These are phyloP conservation scores for Odocoileus hemionus DNA, from an alignment of 2,113 vertebrate species.

Conservation along the genomic window DNA sequence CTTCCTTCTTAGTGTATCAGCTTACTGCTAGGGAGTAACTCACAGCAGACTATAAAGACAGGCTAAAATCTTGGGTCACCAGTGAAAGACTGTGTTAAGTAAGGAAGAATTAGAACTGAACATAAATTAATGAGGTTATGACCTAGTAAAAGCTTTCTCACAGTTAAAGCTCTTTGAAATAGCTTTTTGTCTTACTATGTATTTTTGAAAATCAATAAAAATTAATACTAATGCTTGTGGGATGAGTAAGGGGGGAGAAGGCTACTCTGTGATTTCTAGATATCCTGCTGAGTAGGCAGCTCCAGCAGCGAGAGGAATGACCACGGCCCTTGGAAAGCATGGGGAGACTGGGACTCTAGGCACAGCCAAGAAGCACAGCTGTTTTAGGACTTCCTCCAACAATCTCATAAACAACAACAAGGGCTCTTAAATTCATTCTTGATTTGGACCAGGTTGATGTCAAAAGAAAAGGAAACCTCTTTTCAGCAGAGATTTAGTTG, in stretches of 20 bases:
- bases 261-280: not conserved
- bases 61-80: not conserved
- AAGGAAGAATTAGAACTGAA: constrained; percentile 20
- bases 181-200: constrained; percentile 18
- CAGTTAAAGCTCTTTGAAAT: constrained; percentile 23
- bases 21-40: not conserved
- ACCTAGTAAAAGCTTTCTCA: constrained; percentile 48
- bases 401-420: accelerated
- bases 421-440: not conserved
- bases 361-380: accelerated
- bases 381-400: not conserved
- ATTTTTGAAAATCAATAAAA: constrained; percentile 65
- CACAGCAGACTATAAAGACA: not conserved
- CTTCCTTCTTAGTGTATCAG: not conserved
- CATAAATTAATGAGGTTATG: constrained; percentile 43
- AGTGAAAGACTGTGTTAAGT: not conserved
- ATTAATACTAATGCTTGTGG: constrained; percentile 45
- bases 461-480: not conserved
- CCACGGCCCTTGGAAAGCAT: accelerated
- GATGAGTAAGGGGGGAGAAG: not conserved
- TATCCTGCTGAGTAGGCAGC: not conserved
- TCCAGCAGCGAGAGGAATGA: accelerated
- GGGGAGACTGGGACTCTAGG: not conserved
- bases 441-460: too few relatives aligned
- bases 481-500: not conserved